Evolutionary conservation across 2,113 vertebrate species (phyloP), one percentile per base, ranked within the genome.

Genomic region (Calidris pygmaea): DNA sequence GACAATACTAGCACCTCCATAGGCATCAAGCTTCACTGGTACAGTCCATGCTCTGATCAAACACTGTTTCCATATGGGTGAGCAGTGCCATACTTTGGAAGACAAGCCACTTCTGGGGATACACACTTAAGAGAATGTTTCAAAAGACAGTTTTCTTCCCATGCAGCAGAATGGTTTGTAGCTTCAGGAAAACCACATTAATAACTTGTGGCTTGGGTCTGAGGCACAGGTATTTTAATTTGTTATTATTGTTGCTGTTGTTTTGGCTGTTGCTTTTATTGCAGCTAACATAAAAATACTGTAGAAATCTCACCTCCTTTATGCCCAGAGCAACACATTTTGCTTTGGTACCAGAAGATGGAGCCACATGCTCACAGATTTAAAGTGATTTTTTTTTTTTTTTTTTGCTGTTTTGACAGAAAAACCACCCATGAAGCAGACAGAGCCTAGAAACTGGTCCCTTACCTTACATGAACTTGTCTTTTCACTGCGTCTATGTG

Each of bases 311-410:
- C 60, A 7, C 14, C 26, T 27, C 32, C 5, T 16, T 15, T 45
- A 7, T 3, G 66, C 9, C 29, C 63, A 71, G 16, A 74, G 34
- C 39, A 68, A 39, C 34, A 32, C 16, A 12, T 32, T 86, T 79
- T 75, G 35, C 74, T 34, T 68, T 87, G 23, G 10, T 58, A 53
- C 97, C 97, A 96, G 85, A 68, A 94, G 97, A 90, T 97, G 97
- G 97, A 94, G 94, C 88, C 76, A 78, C 77, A 77, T 17, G 70
- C 94, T 90, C 92, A 91, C 77, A 83, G 47, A 47, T 97, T 62
- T 79, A 80, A 87, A 89, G 50, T 7, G 14, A 1, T 11, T 60
- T 79, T 39, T 48, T 8, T n/a, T 53, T 53, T 45, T 59, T 27
- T 1, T 0, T 9, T n/a, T 59, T 22, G 10, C 43, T 32, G 21